Base-by-base conservation (phyloP, 2,113 vertebrate species). In the Aegypius monachus region DNA sequence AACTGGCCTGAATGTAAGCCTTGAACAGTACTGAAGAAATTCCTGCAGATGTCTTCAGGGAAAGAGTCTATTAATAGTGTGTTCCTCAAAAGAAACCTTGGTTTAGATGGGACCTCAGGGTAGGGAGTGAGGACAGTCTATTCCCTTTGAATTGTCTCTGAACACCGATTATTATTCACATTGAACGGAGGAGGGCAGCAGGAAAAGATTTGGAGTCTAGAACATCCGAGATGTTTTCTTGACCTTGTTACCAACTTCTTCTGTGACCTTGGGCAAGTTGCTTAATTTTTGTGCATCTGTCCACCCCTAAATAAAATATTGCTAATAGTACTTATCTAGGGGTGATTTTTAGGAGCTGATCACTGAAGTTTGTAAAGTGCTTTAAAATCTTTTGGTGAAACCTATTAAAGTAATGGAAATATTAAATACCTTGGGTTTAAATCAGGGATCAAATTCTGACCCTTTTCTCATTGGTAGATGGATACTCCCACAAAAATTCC, bases 1-100 rank as follows among this genome's bases (percentile, higher is more conserved):
- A 95, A 73, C 81, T 94, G 94, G 48, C 93, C 96, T 95, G 78
- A 91, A 95, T 91, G 70, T 79, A 77, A 80, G 47, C 87, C 63
- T 89, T 93, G 84, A 94, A 86, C 34, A 48, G 43, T n/a, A 63
- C 83, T 88, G 63, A 90, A 94, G 84, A 95, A 93, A 86, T 80
- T 86, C 89, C 71, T 95, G 62, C 79, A 77, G 81, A 95, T 95
- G 78, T 87, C 86, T 93, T 94, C 61, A 95, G 83, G 88, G 82
- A 75, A 74, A 26, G n/a, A 56, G 23, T 65, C 84, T 95, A 82
- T 94, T 81, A 88, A 93, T 95, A 95, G 73, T 8, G 19, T 81
- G 65, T 75, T 52, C 66, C 73, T 91, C 67, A 62, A 81, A 90
- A 79, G 82, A 80, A 16, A 3, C 0, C 5, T 65, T 80, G 19